Base-by-base conservation (phyloP, 1,140 invertebrate genomes). In the Rhizoglyphus robini region DNA sequence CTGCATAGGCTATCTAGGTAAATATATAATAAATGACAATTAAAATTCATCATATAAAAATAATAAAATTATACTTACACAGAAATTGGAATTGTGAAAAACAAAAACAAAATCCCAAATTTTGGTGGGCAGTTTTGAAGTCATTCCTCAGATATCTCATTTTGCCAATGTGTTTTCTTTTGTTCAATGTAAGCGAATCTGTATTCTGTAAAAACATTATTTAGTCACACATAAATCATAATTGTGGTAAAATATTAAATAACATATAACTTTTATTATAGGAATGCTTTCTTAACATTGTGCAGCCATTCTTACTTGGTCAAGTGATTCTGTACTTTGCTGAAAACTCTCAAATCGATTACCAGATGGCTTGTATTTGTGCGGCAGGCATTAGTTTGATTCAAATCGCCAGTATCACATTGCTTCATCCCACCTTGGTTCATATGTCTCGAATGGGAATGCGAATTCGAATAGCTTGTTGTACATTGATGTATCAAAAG, bases 401-500 rank as follows among this genome's bases (percentile, higher is more conserved):
- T 11, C 67, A 69, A 4, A 79, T 85, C 0, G 68, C 88, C 48
- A 83, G 85, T 68, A 82, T 85, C 13, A 75, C 90, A 34, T 76
- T 85, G 2, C 81, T 84, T 69, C 88, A 94, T 57, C 63, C 63
- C 13, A 32, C 64, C 13, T n/a, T 64, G n/a, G 23, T 59, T 5
- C 27, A 49, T 2, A 23, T 27, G 15, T 18, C 27, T 8, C 29
- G 31, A 27, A 25, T 76, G 23, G 71, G 71, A 32, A 82, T 82
- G 80, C 70, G 76, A 67, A 73, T 82, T 36, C 72, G 81, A 63
- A 72, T 82, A 4, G 79, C 80, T 0, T 76, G 76, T 64, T 81
- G 78, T 69, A 74, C 78, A 3, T 70, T 83, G 0, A 71, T 83
- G 49, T 83, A 82, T 68, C 77, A 77, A 74, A 76, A 86, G 69